Conservation (phyloP, 2,888 invertebrate species). For the Coecobrya sp. region DNA sequence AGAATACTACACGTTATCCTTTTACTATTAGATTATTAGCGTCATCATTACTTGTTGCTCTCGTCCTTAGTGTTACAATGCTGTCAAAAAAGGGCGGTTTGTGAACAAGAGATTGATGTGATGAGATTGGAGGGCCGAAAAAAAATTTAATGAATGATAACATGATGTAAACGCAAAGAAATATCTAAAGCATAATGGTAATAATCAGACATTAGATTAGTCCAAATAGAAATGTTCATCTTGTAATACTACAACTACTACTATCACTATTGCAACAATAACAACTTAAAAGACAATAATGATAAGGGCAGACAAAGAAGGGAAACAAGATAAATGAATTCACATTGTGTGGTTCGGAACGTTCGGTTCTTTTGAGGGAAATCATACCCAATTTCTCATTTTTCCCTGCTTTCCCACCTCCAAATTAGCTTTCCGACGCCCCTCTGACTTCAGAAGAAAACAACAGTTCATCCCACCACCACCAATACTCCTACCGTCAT, state of each 20-base stretch:
- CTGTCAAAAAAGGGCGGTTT: conserved; percentile 73
- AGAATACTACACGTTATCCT: no score
- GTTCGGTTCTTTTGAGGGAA: conserved; percentile 82
- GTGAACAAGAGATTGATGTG: conserved; percentile 83
- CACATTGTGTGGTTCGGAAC: conserved; percentile 86
- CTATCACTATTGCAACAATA: not conserved
- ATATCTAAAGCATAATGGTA: not conserved
- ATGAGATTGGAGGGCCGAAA: conserved; percentile 81
- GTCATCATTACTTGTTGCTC: conserved; percentile 6
- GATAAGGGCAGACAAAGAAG: conserved; percentile 11
- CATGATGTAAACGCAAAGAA: not conserved
- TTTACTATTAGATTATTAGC: conserved; percentile 2
- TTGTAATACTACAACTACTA: not conserved
- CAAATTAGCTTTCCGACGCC: conserved; percentile 84
- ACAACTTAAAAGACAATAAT: conserved; percentile 6
- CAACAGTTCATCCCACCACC: conserved; percentile 56
- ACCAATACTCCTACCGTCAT: not conserved
- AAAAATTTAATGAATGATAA: not conserved
- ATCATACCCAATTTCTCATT: conserved; percentile 84
- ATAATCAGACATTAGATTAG: not conserved
- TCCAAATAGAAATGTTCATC: not conserved
- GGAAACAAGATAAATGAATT: conserved; percentile 86
- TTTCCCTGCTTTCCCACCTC: conserved; percentile 81
- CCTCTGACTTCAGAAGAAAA: conserved; percentile 81
- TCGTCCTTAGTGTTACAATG: not conserved